Percentiles rank a stretch among this genome's conserved stretches.
Conservation (phyloP, 2,797 vertebrate genomes). For the Helicolenus hilgendorfi region DNA sequence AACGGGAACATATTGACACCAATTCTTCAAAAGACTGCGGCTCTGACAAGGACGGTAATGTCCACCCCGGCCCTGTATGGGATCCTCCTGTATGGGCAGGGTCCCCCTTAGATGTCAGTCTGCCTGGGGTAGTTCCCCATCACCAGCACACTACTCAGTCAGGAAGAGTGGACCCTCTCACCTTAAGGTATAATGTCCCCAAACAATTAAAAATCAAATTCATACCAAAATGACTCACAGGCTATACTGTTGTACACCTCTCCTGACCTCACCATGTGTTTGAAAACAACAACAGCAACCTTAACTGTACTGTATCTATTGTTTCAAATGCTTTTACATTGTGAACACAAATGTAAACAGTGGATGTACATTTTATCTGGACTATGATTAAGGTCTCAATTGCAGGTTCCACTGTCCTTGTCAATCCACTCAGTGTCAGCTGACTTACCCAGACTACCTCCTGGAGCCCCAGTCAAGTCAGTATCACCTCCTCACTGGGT, state of each 20-base stretch:
- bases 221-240: not conserved
- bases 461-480: conserved; percentile 43
- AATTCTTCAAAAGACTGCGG: not conserved
- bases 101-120: not conserved
- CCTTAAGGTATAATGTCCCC: conserved; percentile 20
- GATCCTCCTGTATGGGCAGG: not conserved
- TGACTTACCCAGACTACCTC: conserved; percentile 44
- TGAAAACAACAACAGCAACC: not conserved
- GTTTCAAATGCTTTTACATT: not conserved
- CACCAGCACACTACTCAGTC: not conserved
- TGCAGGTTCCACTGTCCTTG: conserved; percentile 36
- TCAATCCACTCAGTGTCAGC: conserved; percentile 31
- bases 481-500: conserved; percentile 50
- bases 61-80: not conserved
- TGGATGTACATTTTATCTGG: not conserved
- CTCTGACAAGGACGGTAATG: not conserved
- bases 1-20: not conserved
- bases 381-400: not conserved
- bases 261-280: not conserved
- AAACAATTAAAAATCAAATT: not conserved
- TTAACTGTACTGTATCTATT: not conserved
- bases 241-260: not conserved
- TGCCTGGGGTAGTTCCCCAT: not conserved
- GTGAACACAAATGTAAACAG: not conserved
- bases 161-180: conserved; percentile 25